Evolutionary conservation across 2,113 vertebrate genomes (phyloP).

Genomic region (Tiliqua scincoides): DNA sequence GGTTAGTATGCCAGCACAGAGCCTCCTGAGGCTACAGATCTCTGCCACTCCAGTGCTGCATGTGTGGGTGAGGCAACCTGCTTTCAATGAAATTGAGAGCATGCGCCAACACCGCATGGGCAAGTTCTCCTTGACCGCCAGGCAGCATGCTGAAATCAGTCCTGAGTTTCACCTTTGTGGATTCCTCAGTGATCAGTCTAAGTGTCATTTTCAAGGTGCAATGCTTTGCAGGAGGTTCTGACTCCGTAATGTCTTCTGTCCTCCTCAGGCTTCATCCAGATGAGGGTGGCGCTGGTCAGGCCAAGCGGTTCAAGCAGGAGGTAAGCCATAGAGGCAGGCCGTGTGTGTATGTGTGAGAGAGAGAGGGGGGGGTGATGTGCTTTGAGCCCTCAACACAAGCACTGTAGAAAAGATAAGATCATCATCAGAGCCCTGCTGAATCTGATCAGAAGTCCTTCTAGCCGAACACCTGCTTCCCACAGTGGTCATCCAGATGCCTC

Average conservation of each 20-base stretch:
- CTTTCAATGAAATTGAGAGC: neutral
- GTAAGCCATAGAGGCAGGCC: constrained; percentile 66
- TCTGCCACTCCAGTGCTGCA: neutral
- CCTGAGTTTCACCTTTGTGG: neutral
- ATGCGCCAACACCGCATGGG: neutral
- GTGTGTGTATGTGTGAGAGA: neutral
- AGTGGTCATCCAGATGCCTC: too few species aligned
- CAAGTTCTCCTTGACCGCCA: neutral
- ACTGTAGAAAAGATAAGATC: too few species aligned
- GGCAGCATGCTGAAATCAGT: neutral
- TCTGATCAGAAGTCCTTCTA: too few species aligned
- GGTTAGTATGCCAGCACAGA: neutral
- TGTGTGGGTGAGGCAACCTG: neutral
- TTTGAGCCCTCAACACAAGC: neutral
- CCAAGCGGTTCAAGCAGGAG: constrained; percentile 91
- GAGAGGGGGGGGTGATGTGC: neutral
- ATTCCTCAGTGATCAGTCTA: neutral
- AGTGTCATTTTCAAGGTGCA: neutral
- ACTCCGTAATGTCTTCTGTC: constrained; percentile 1
- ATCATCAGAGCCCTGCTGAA: too few species aligned
- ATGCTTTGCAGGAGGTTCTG: neutral
- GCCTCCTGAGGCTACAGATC: neutral
- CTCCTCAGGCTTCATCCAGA: constrained; percentile 79
- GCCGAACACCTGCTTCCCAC: too few species aligned
- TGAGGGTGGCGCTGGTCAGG: constrained; percentile 65